Evolutionary conservation across 2,113 vertebrate genomes (phyloP), one percentile per base, ranked within the genome.

Genomic region (Tapirus terrestris): DNA sequence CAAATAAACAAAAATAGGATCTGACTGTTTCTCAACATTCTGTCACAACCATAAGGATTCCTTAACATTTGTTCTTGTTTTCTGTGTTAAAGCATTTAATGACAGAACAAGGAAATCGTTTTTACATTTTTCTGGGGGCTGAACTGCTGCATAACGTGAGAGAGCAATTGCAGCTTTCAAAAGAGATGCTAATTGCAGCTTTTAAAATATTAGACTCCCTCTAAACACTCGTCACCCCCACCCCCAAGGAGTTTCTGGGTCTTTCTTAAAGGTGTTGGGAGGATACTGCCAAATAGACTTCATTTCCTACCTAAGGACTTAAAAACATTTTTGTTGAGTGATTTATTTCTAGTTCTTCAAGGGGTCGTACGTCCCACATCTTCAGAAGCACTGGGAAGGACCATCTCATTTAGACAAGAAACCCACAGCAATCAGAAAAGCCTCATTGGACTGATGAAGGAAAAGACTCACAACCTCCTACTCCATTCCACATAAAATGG

Each of bases 101-200:
- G 92, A 98, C 39, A 89, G 95, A 97, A 97, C 25, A 85, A 97
- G 81, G 84, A 95, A 97, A 93, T 95, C 89, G 93, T 60, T 90
- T 96, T 97, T 60, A 87, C 83, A 79, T 95, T 97, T 93, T 96
- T 97, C 96, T 97, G 97, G 98, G 97, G 97, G 97, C 89, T 97
- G 97, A 98, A 51, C 90, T 91, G 84, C 95, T 84, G 86, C 73
- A 80, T 89, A 79, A 96, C 94, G 83, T 21, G 96, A 95, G 7
- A 8, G 87, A 91, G 91, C 85, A 97, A 95, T 63, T 89, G 96
- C 61, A 90, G 91, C 75, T 97, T 97, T 97, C 94, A 96, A 97
- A 93, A 97, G 97, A 96, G 68, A 95, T 79, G 68, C 92, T 48
- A 91, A 87, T 90, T 98, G 65, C 72, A 96, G 85, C 83, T 92